phyloP scores from a whole-genome alignment of 2,888 invertebrate genomes.

The Busseola fusca region DNA sequence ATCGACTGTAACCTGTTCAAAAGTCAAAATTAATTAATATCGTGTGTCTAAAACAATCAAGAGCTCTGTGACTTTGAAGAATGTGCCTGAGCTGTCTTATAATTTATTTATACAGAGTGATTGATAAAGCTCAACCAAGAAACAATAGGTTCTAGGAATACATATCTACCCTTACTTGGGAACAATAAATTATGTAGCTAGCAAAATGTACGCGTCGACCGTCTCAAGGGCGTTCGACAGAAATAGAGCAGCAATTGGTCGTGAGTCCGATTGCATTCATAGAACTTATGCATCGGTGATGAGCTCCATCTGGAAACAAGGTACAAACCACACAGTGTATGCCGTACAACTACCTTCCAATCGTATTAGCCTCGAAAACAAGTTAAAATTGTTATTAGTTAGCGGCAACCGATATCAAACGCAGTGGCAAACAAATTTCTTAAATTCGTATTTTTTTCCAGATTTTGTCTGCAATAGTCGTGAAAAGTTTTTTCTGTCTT shows the following conservation, averaged over 20 bases:
- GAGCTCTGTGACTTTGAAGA: slow-evolving; percentile 46
- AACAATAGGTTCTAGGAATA: slow-evolving; percentile 51
- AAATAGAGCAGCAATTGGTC: slow-evolving; percentile 73
- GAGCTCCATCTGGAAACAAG: slow-evolving; percentile 52
- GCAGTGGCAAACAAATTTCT: slow-evolving; percentile 18
- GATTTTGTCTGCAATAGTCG: slow-evolving; percentile 2
- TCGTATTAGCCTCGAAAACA: slow-evolving; percentile 42
- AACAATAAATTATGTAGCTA: slow-evolving; percentile 60
- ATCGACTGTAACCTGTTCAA: slow-evolving; percentile 26
- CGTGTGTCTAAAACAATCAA: slow-evolving; percentile 39
- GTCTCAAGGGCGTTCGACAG: slow-evolving; percentile 61
- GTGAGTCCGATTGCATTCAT: slow-evolving; percentile 68
- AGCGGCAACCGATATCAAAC: slow-evolving; percentile 31
- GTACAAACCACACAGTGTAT: slow-evolving; percentile 35
- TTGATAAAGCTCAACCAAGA: slow-evolving; percentile 49
- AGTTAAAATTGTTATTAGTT: slow-evolving; percentile 54
- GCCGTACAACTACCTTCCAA: slow-evolving; percentile 4
- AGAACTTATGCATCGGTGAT: slow-evolving; percentile 75
- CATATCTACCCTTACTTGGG: slow-evolving; percentile 29
- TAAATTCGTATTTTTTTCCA: slow-evolving; percentile 32
- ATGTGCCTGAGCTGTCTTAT: slow-evolving; percentile 40
- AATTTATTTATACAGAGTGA: slow-evolving; percentile 55
- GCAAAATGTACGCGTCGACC: slow-evolving; percentile 40
- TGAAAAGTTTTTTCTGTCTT: background rate
- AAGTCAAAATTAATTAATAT: slow-evolving; percentile 53